These are phyloP conservation scores for Metaphire vulgaris DNA, from an alignment of 1,140 invertebrate species.

Conservation along the genomic window DNA sequence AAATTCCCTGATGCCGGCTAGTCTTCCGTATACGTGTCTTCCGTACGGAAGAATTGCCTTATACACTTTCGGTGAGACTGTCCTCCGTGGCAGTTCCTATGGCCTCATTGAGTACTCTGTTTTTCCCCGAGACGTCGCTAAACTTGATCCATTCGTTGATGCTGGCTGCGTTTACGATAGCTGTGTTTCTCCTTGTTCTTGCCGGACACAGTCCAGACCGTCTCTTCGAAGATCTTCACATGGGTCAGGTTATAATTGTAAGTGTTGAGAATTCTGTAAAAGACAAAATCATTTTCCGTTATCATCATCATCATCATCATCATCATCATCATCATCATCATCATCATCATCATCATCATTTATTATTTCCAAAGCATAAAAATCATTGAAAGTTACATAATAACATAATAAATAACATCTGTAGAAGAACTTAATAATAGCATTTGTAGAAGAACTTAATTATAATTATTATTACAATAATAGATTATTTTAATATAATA, in stretches of 20 bases:
- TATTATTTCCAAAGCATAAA: too few relatives aligned
- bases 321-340: too few relatives aligned
- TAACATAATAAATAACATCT: too few relatives aligned
- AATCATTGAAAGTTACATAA: too few relatives aligned
- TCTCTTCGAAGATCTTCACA: background rate
- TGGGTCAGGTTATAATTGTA: constrained; percentile 17
- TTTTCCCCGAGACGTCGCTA: background rate
- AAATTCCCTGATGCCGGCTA: constrained; percentile 18
- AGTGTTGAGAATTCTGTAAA: too few relatives aligned
- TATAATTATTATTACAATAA: too few relatives aligned
- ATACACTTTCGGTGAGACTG: constrained; percentile 13
- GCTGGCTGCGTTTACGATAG: background rate
- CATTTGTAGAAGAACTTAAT: too few relatives aligned
- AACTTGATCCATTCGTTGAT: background rate
- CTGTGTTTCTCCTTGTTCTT: constrained; percentile 9
- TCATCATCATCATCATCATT: too few relatives aligned
- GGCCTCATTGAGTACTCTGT: constrained; percentile 9
- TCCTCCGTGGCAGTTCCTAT: constrained; percentile 6
- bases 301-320: too few relatives aligned
- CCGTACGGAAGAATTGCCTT: constrained; percentile 19
- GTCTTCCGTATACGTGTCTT: constrained; percentile 18
- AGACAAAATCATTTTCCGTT: too few relatives aligned
- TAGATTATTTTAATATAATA: too few relatives aligned
- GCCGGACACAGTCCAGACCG: constrained; percentile 14
- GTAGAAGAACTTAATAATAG: too few relatives aligned